Evolutionary conservation across 2,113 vertebrate species (phyloP).

Genomic region (Sander lucioperca): DNA sequence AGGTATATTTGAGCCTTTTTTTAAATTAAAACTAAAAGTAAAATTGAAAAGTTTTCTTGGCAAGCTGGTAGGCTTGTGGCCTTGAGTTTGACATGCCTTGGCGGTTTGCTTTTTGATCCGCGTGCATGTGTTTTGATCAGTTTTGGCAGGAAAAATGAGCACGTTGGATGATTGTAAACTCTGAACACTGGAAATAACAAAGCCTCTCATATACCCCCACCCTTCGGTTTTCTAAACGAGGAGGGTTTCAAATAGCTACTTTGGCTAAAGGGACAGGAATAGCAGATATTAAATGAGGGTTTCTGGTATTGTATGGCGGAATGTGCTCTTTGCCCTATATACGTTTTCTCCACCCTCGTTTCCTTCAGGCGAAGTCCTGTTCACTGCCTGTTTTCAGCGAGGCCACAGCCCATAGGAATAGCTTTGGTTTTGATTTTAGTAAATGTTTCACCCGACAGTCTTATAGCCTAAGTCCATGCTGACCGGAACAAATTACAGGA

Average conservation of each 20-base stretch:
- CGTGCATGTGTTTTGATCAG: neutral
- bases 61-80: neutral
- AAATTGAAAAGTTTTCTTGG: neutral
- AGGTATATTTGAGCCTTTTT: neutral
- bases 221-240: conserved; percentile 48
- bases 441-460: neutral
- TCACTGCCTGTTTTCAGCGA: conserved; percentile 19
- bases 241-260: conserved; percentile 79
- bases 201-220: conserved; percentile 46
- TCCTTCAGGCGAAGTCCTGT: conserved; percentile 52
- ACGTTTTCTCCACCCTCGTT: conserved; percentile 61
- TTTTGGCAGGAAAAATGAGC: neutral
- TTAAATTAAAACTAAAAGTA: neutral
- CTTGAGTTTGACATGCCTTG: neutral
- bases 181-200: conserved; percentile 71
- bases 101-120: neutral
- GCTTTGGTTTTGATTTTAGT: neutral
- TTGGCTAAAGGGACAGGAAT: conserved; percentile 80
- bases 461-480: neutral
- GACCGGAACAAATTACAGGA: conserved; percentile 30
- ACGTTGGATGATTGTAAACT: conserved; percentile 55
- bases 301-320: conserved; percentile 80
- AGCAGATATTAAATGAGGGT: conserved; percentile 82
- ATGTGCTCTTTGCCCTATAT: conserved; percentile 82
- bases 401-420: conserved; percentile 23